Percentiles rank a stretch among this genome's conserved stretches.
Evolutionary conservation across 2,888 invertebrate genomes (phyloP).

Genomic region (Branchinecta sandiegonensis): DNA sequence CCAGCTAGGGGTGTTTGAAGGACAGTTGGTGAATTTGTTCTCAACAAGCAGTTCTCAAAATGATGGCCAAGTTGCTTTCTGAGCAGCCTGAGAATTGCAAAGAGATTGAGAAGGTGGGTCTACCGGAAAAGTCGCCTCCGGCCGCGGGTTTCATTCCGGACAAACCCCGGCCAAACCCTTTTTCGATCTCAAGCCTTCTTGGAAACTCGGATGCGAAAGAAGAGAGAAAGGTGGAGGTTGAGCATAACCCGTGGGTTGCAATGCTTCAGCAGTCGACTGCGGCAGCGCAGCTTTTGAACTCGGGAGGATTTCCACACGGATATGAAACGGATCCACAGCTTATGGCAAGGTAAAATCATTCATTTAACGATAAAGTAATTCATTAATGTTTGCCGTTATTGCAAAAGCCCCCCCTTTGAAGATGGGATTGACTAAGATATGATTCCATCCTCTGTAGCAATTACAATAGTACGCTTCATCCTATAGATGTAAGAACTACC

Average conservation of each 20-base stretch:
- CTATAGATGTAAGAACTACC: no score
- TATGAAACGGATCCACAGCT: not conserved
- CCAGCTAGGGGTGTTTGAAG: no score
- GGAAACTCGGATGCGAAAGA: not conserved
- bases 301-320: not conserved
- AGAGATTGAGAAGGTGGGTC: no score
- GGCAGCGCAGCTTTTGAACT: not conserved
- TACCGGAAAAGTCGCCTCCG: not conserved
- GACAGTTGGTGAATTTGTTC: no score
- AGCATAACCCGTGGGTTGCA: conserved; percentile 4
- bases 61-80: conserved; percentile 1
- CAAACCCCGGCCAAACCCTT: not conserved
- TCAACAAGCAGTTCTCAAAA: not conserved
- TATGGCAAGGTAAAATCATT: conserved; percentile 1
- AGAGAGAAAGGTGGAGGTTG: not conserved
- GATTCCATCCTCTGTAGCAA: no score
- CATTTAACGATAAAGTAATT: not conserved
- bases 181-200: not conserved
- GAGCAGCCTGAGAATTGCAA: not conserved
- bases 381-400: no score
- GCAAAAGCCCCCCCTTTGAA: no score
- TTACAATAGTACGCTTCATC: no score
- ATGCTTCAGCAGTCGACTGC: conserved; percentile 2
- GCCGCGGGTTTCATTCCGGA: not conserved
- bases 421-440: no score